Percentiles rank a stretch among this genome's conserved stretches.
Conservation (phyloP, 2,888 invertebrate species). For the Caenorhabditis afra region DNA sequence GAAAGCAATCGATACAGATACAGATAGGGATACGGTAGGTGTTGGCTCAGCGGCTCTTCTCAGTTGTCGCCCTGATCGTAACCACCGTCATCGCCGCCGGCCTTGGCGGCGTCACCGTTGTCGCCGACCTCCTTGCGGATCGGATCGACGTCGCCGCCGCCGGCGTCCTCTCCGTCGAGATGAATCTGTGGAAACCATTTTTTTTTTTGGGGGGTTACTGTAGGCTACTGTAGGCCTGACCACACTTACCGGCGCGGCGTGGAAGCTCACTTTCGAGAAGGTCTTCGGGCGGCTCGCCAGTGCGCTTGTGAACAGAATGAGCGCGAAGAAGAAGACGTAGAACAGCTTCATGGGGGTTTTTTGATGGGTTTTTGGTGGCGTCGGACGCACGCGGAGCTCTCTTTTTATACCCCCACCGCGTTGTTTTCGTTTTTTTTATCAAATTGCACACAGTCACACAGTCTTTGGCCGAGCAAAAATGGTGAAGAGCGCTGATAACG, state of each 20-base stretch:
- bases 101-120: background rate
- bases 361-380: background rate
- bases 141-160: background rate
- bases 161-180: background rate
- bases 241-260: background rate
- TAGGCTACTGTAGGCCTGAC: too few species aligned
- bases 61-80: background rate
- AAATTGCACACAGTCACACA: too few species aligned
- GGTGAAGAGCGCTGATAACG: too few species aligned
- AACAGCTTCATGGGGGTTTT: background rate
- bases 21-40: too few species aligned
- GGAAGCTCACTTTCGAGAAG: background rate
- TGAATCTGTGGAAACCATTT: too few species aligned
- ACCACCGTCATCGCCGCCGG: background rate
- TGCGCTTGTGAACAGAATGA: background rate
- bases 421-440: too few species aligned
- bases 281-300: background rate
- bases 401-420: conserved; percentile 8
- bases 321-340: conserved; percentile 7
- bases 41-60: too few species aligned
- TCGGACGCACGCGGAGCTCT: background rate
- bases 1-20: too few species aligned
- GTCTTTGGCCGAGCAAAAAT: too few species aligned
- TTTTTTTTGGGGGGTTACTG: too few species aligned
- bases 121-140: background rate